Conservation (phyloP, 1,140 invertebrate genomes). For the Eumaeus atala region DNA sequence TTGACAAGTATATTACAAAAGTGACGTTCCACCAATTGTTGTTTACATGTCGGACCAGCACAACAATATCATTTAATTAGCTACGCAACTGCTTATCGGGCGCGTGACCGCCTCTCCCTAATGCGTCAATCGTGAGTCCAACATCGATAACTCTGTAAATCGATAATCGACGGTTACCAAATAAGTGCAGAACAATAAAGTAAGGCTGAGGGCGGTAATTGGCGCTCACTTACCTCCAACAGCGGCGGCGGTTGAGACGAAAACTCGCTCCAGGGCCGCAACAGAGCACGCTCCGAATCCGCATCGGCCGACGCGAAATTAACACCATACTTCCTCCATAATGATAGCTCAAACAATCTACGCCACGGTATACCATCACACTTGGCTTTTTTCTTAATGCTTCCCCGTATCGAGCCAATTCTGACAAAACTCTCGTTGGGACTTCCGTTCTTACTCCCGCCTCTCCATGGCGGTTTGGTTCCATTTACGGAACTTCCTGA, state of each 20-base stretch:
- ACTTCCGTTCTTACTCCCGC: conserved; percentile 55
- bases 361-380: conserved; percentile 71
- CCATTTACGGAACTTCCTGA: conserved; percentile 38
- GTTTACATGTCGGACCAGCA: conserved; percentile 10
- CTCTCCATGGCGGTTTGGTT: conserved; percentile 73
- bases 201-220: conserved; percentile 17
- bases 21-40: background rate
- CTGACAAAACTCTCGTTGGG: conserved; percentile 52
- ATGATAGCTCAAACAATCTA: conserved; percentile 73
- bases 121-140: conserved; percentile 41
- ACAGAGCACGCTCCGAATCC: conserved; percentile 54
- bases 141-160: conserved; percentile 31
- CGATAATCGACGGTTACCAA: conserved; percentile 45
- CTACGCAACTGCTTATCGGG: conserved; percentile 28
- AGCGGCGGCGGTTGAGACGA: conserved; percentile 44
- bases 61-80: conserved; percentile 36
- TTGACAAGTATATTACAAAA: background rate
- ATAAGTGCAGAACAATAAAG: conserved; percentile 44
- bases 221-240: conserved; percentile 40
- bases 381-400: conserved; percentile 56
- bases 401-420: conserved; percentile 58
- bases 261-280: conserved; percentile 63
- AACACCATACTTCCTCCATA: conserved; percentile 70
- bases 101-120: conserved; percentile 41
- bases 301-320: conserved; percentile 57